Evolutionary conservation across 2,797 vertebrate species (phyloP).

Genomic region (Sarcophilus harrisii): DNA sequence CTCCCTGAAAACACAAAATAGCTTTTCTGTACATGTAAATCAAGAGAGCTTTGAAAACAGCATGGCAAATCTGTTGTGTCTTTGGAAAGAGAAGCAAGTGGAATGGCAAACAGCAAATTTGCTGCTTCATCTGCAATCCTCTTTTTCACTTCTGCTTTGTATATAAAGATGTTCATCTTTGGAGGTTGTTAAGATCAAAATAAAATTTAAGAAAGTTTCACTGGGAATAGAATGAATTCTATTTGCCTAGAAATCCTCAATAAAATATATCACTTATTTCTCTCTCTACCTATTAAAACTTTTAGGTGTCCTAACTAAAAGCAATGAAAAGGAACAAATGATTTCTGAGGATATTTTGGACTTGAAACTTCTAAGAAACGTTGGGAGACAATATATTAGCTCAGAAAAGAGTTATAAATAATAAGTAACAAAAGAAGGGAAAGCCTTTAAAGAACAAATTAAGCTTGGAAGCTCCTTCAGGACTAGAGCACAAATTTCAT

Average conservation of each 20-base stretch:
- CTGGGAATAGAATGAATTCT: neutral
- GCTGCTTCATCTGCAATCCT: neutral
- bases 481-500: neutral
- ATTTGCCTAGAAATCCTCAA: neutral
- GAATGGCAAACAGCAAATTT: neutral
- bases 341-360: neutral
- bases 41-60: neutral
- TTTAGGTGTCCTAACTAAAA: neutral
- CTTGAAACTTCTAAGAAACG: neutral
- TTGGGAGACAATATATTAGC: slow-evolving; percentile 5
- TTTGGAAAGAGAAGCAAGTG: neutral
- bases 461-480: neutral
- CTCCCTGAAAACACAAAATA: too few relatives aligned
- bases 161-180: neutral
- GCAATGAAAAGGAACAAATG: neutral
- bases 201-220: neutral
- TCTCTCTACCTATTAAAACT: neutral
- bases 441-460: slow-evolving; percentile 12
- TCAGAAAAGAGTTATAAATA: slow-evolving; percentile 19
- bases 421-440: neutral
- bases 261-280: neutral
- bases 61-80: neutral
- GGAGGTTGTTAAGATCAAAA: neutral
- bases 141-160: slow-evolving; percentile 9
- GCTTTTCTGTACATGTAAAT: neutral